These are phyloP conservation scores for Megaptera novaeangliae DNA, from an alignment of 2,113 vertebrate genomes.

Conservation along the genomic window DNA sequence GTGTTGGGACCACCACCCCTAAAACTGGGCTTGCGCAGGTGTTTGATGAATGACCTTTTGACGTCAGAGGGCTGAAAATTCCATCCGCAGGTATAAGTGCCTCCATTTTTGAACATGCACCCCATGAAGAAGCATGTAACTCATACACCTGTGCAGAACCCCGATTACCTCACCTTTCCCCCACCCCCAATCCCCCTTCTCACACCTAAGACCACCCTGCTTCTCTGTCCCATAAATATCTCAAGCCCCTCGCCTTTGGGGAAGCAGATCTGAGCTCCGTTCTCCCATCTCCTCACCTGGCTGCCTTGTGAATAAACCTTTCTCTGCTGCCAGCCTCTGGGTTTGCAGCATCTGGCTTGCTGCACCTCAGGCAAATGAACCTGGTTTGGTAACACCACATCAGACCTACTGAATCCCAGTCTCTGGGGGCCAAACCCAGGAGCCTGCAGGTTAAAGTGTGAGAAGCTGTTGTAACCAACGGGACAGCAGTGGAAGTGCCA, in stretches of 20 bases:
- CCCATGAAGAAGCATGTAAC: neutral
- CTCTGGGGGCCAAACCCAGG: neutral
- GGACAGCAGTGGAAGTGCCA: accelerated
- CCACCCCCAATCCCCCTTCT: neutral
- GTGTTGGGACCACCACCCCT: neutral
- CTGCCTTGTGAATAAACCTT: neutral
- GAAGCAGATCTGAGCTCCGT: neutral
- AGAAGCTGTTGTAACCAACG: neutral
- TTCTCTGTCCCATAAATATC: neutral
- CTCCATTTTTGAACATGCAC: neutral
- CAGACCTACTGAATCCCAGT: neutral
- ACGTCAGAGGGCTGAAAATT: neutral
- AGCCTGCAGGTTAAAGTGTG: neutral
- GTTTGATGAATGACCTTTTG: neutral
- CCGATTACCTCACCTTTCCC: neutral
- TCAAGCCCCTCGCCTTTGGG: neutral
- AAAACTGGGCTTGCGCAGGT: neutral
- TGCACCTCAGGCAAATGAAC: neutral
- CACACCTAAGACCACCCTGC: neutral
- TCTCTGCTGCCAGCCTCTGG: neutral
- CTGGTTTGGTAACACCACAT: neutral
- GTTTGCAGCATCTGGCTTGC: neutral
- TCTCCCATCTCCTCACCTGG: neutral
- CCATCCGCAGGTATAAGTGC: neutral
- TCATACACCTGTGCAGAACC: neutral